Percentiles rank a stretch among this genome's conserved stretches.
phyloP scores from a whole-genome alignment of 2,797 vertebrate genomes.

The Chloroceryle amazona region DNA sequence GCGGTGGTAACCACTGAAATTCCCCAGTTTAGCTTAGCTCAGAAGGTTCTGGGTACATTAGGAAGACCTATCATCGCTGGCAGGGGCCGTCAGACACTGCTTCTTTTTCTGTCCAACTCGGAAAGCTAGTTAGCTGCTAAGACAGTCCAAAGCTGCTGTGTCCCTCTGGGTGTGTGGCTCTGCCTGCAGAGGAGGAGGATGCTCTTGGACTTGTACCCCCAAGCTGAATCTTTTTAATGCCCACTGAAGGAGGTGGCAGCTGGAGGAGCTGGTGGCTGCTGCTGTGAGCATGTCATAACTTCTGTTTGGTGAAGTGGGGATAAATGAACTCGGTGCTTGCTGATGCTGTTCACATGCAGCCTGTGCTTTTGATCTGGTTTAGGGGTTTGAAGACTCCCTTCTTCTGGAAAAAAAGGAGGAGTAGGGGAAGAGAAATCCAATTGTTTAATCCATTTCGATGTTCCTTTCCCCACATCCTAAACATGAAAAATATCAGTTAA shows the following conservation, averaged over 20 bases:
- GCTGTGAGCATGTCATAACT: accelerated
- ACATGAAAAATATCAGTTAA: slow-evolving; percentile 32
- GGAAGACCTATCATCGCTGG: not conserved
- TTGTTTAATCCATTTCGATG: not conserved
- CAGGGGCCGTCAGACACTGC: not conserved
- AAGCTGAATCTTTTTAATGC: accelerated
- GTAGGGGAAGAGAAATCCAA: not conserved
- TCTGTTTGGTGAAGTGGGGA: not conserved
- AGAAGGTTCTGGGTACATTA: not conserved
- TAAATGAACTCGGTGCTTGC: accelerated
- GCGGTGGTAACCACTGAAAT: not conserved
- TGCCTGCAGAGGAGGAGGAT: not conserved
- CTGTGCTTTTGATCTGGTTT: not conserved
- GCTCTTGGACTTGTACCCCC: not conserved
- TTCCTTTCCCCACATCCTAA: slow-evolving; percentile 37
- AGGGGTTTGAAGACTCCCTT: not conserved
- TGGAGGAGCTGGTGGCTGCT: not conserved
- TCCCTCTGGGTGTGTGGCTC: not conserved
- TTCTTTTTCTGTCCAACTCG: not conserved
- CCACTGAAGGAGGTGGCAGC: not conserved
- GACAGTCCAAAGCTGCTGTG: not conserved
- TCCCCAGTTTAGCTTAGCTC: not conserved
- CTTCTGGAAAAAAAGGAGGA: not conserved
- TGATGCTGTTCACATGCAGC: not conserved
- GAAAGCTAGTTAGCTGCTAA: not conserved